A percentile compares a stretch with the other conserved stretches of the same genome.
Evolutionary conservation across 2,888 invertebrate species (phyloP).

Genomic region (Drosophila greeni): DNA sequence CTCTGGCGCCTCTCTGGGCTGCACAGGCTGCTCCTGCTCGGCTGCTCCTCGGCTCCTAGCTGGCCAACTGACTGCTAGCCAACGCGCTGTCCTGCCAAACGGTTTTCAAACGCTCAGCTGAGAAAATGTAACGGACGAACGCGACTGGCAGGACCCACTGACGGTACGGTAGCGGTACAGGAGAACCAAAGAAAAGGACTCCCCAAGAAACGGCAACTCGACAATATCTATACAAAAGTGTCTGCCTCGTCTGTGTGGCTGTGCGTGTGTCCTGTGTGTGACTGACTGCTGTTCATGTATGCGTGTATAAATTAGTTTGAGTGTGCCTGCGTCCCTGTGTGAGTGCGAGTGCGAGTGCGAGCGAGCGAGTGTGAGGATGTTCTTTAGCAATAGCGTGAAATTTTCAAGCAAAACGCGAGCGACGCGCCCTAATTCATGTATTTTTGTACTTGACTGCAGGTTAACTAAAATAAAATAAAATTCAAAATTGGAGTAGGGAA

Average conservation of each 20-base stretch:
- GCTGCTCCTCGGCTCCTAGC: slow-evolving; percentile 41
- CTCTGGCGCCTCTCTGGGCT: slow-evolving; percentile 7
- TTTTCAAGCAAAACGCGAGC: slow-evolving; percentile 42
- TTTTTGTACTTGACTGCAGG: slow-evolving; percentile 10
- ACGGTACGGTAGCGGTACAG: slow-evolving; percentile 27
- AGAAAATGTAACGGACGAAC: slow-evolving; percentile 62
- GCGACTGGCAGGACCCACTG: slow-evolving; percentile 50
- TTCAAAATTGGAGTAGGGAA: not conserved
- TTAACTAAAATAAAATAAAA: not conserved
- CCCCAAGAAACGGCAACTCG: slow-evolving; percentile 50
- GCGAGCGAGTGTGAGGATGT: slow-evolving; percentile 36
- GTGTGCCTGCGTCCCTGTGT: slow-evolving; percentile 33
- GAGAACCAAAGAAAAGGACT: slow-evolving; percentile 36
- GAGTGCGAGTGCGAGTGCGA: slow-evolving; percentile 13
- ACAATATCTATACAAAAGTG: slow-evolving; percentile 55
- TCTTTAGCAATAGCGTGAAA: slow-evolving; percentile 41
- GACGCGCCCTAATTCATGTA: slow-evolving; percentile 52
- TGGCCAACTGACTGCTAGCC: slow-evolving; percentile 50
- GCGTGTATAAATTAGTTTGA: slow-evolving; percentile 44
- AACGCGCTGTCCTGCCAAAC: slow-evolving; percentile 61
- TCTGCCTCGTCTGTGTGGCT: slow-evolving; percentile 28
- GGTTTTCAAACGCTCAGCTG: slow-evolving; percentile 69
- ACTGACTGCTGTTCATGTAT: slow-evolving; percentile 25
- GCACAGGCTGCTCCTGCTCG: slow-evolving; percentile 13
- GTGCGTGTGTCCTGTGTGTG: slow-evolving; percentile 32